phyloP scores from a whole-genome alignment of 2,113 vertebrate species.

The Monopterus albus region DNA sequence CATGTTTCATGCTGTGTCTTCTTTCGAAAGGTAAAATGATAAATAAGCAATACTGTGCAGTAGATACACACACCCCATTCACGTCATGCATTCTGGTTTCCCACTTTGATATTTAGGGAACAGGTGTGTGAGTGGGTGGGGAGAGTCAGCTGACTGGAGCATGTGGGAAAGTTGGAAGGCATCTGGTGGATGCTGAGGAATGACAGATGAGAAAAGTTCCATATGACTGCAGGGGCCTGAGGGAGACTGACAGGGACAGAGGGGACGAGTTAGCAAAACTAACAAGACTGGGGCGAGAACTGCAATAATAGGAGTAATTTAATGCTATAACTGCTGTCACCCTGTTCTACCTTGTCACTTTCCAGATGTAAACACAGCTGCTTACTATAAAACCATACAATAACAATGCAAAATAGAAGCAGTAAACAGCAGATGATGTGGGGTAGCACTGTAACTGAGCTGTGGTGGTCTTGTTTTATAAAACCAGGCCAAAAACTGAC shows the following conservation, averaged over 20 bases:
- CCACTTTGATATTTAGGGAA: no score
- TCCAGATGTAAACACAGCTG: conserved; percentile 45
- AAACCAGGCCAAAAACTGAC: neutral
- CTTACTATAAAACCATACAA: conserved; percentile 9
- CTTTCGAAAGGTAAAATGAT: neutral
- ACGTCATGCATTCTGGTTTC: conserved; percentile 8
- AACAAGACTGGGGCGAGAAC: no score
- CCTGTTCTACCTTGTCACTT: neutral
- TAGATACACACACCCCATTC: neutral
- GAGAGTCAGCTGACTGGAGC: no score
- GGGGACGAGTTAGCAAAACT: no score
- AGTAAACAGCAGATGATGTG: conserved; percentile 7
- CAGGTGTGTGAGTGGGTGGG: no score
- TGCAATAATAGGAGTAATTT: neutral
- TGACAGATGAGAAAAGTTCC: no score
- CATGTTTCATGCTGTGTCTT: neutral
- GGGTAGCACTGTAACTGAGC: neutral
- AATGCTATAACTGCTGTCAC: neutral
- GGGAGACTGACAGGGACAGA: no score
- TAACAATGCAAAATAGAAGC: conserved; percentile 9
- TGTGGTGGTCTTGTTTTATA: neutral
- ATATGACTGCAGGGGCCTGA: no score
- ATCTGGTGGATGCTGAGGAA: no score
- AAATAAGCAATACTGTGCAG: neutral
- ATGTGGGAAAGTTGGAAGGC: no score